A percentile compares a stretch with the other conserved stretches of the same genome.
Evolutionary conservation across 2,113 vertebrate species (phyloP).

Genomic region (Eurystomus gularis): DNA sequence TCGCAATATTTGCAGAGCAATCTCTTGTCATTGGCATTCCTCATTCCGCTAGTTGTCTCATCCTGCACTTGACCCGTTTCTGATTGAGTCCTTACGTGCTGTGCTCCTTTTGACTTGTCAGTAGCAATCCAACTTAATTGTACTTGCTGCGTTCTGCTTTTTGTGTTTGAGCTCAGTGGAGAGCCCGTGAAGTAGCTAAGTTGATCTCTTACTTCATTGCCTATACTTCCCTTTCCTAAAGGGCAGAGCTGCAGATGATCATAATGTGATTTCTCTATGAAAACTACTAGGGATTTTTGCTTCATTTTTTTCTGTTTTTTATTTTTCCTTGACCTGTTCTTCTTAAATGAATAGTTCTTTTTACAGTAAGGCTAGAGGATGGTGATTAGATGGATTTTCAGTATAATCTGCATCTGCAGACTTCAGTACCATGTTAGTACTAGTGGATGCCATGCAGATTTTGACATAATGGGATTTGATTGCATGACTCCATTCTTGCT

Average conservation of each 20-base stretch:
- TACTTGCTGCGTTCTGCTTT: background rate
- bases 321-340: background rate
- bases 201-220: background rate
- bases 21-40: background rate
- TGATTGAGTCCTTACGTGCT: background rate
- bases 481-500: background rate
- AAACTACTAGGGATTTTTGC: background rate
- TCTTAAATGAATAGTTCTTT: background rate
- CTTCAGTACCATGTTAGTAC: background rate
- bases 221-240: background rate
- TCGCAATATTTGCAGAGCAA: background rate
- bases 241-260: background rate
- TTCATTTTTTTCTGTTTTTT: background rate
- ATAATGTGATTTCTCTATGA: background rate
- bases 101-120: background rate
- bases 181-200: background rate
- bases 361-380: background rate
- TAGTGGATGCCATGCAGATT: background rate
- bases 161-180: background rate
- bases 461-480: background rate
- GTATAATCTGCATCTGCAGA: background rate
- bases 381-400: background rate
- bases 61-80: background rate
- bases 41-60: background rate
- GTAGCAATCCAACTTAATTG: background rate